phyloP scores from a whole-genome alignment of 2,113 vertebrate genomes.

The Erythrolamprus reginae region DNA sequence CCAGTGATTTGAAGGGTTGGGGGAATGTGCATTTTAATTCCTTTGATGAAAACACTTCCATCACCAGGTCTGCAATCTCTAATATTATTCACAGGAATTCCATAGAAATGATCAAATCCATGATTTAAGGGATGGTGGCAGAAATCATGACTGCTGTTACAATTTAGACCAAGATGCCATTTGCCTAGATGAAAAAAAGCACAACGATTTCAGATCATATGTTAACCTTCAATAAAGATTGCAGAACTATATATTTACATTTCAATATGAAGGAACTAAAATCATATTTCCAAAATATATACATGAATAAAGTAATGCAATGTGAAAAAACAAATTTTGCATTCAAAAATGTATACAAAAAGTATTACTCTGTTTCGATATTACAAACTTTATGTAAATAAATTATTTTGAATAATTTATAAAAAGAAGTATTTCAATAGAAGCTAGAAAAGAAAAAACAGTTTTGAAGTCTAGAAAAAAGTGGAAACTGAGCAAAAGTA shows the following conservation, averaged over 20 bases:
- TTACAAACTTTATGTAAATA: neutral
- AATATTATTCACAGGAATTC: constrained; percentile 77
- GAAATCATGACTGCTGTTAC: constrained; percentile 75
- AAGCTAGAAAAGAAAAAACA: neutral
- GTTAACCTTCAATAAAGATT: neutral
- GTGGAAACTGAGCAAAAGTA: neutral
- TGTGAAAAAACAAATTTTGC: neutral
- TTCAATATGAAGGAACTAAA: neutral
- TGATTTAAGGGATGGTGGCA: constrained; percentile 85
- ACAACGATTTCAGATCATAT: constrained; percentile 31
- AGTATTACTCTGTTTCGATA: neutral
- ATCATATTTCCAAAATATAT: neutral
- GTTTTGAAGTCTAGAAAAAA: neutral
- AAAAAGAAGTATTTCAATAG: neutral
- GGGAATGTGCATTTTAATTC: constrained; percentile 2
- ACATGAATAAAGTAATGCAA: neutral
- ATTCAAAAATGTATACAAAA: neutral
- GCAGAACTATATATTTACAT: neutral
- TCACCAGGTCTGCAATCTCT: constrained; percentile 79
- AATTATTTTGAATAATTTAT: neutral
- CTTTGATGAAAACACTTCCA: constrained; percentile 69
- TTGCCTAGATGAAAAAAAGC: constrained; percentile 70
- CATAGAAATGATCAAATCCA: constrained; percentile 85
- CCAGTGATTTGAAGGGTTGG: constrained; percentile 40
- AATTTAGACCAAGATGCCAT: constrained; percentile 88